A percentile compares a stretch with the other conserved stretches of the same genome.
phyloP scores from a whole-genome alignment of 1,140 invertebrate species.

The Patella vulgata region DNA sequence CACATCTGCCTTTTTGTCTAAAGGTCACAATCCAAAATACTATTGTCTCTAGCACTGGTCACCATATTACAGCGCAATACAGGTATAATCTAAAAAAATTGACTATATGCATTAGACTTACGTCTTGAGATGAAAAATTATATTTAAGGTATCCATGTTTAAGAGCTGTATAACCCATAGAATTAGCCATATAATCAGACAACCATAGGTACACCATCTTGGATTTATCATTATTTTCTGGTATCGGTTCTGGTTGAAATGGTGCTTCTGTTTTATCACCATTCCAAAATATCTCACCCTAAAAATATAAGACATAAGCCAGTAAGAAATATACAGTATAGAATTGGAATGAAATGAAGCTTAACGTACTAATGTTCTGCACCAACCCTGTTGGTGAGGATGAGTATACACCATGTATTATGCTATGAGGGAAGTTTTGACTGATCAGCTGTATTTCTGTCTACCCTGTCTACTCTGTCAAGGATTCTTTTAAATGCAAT shows the following conservation, averaged over 20 bases:
- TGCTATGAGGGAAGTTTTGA: background rate
- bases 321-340: background rate
- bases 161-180: conserved; percentile 29
- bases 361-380: background rate
- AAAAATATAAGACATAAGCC: background rate
- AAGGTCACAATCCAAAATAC: no score
- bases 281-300: conserved; percentile 46
- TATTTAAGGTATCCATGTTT: conserved; percentile 31
- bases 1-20: no score
- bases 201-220: conserved; percentile 48
- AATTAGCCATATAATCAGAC: conserved; percentile 41
- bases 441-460: background rate
- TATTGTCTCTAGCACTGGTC: no score
- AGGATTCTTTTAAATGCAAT: background rate
- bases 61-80: no score
- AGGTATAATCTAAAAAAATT: conserved; percentile 28
- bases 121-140: conserved; percentile 42
- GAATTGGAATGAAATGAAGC: background rate
- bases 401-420: no score
- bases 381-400: background rate
- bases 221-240: conserved; percentile 12
- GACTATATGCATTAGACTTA: conserved; percentile 17
- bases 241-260: conserved; percentile 31
- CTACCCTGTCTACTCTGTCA: background rate
- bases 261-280: conserved; percentile 30